phyloP scores from a whole-genome alignment of 1,140 invertebrate genomes.

The Drosophila fuyamai region DNA sequence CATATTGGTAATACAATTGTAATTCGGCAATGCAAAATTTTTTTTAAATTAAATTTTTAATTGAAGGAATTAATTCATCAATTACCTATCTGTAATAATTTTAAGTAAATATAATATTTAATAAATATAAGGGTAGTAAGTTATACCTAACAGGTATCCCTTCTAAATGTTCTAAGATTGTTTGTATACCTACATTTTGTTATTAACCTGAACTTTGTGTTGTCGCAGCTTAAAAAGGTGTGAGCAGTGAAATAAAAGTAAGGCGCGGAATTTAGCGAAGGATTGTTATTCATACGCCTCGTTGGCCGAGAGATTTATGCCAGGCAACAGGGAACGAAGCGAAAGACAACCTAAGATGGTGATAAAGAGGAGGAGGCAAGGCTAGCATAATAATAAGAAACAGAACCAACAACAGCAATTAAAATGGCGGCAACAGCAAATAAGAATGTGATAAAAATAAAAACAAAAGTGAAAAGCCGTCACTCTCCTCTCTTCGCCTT shows the following conservation, averaged over 20 bases:
- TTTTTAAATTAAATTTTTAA: not conserved
- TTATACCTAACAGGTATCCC: no score
- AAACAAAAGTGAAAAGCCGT: conserved; percentile 64
- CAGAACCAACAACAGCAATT: conserved; percentile 59
- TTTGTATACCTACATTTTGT: no score
- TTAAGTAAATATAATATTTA: no score
- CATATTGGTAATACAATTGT: not conserved
- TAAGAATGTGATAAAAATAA: conserved; percentile 68
- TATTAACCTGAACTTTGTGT: not conserved
- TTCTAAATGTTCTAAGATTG: no score
- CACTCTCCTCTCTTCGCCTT: conserved; percentile 19
- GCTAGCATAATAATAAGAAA: conserved; percentile 31
- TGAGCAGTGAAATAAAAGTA: not conserved
- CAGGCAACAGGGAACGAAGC: conserved; percentile 1
- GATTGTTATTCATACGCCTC: conserved; percentile 8
- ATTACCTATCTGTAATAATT: no score
- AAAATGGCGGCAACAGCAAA: conserved; percentile 62
- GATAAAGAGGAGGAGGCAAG: conserved; percentile 36
- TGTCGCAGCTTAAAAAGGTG: no score
- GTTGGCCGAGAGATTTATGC: conserved; percentile 26
- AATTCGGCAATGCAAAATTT: not conserved
- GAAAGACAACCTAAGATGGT: conserved; percentile 4
- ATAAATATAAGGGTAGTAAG: no score
- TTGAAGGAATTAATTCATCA: no score
- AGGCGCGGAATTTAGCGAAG: conserved; percentile 1